A percentile compares a stretch with the other conserved stretches of the same genome.
These are phyloP conservation scores for Anthophora plumipes DNA, from an alignment of 2,888 invertebrate genomes.

Conservation along the genomic window DNA sequence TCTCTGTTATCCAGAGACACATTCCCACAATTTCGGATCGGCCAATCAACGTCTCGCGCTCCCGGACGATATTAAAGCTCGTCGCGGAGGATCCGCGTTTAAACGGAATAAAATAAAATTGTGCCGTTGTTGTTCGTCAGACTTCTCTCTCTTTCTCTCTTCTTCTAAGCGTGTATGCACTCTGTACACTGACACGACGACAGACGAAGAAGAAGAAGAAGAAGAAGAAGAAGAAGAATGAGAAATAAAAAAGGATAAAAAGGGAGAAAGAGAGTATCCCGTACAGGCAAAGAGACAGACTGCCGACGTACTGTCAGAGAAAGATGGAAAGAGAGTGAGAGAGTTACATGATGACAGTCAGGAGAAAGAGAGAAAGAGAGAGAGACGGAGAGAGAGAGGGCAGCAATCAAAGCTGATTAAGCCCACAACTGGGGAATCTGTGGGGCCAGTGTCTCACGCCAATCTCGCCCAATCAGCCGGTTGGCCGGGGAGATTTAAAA, in stretches of 20 bases:
- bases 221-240: slow-evolving; percentile 48
- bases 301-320: not conserved
- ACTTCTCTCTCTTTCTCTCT: not conserved
- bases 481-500: slow-evolving; percentile 84
- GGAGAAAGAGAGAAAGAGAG: slow-evolving; percentile 45
- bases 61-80: slow-evolving; percentile 68
- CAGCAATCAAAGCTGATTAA: slow-evolving; percentile 85
- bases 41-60: slow-evolving; percentile 70
- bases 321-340: slow-evolving; percentile 43
- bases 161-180: slow-evolving; percentile 39
- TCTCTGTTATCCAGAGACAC: slow-evolving; percentile 65
- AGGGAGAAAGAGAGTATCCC: not conserved
- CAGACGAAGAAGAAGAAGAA: slow-evolving; percentile 39
- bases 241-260: slow-evolving; percentile 7
- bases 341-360: slow-evolving; percentile 32
- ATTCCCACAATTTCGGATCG: slow-evolving; percentile 77
- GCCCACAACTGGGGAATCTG: slow-evolving; percentile 85
- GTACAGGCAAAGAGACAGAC: not conserved
- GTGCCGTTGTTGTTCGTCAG: slow-evolving; percentile 53
- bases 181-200: slow-evolving; percentile 35
- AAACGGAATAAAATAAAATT: slow-evolving; percentile 78
- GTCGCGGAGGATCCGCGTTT: slow-evolving; percentile 70
- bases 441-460: slow-evolving; percentile 85
- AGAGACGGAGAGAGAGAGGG: slow-evolving; percentile 68
- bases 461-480: slow-evolving; percentile 84